Base-by-base conservation (phyloP, 2,113 vertebrate genomes). In the Hippocampus comes region DNA sequence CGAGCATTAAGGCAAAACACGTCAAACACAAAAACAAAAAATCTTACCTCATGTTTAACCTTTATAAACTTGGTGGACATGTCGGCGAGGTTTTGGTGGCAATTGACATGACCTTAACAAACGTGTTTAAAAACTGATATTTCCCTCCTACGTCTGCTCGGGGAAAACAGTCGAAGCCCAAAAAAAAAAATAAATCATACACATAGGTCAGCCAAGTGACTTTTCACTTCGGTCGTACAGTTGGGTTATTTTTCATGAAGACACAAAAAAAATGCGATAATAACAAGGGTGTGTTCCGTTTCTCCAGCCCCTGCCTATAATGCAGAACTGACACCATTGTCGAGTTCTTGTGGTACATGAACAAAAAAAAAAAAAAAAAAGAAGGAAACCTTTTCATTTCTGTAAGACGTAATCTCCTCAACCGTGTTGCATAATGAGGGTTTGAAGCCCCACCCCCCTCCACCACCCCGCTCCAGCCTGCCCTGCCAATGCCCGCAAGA, bases 251-350 rank as follows among this genome's bases (percentile, higher is more conserved):
- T 64, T 64, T 64, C 18, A 42, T 17, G 5, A 42, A 65, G 1
- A 38, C 34, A 34, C 34, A 6, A 42, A 10, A 23, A 64, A 43
- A 12, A n/a, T 46, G 12, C 11, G 7, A 9, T 43, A 25, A 1
- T 46, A 65, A 23, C 63, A 43, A n/a, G 21, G 41, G 10, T 43
- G 41, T 43, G 64, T 66, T 66, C 23, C 48, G 43, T 66, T 66
- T 27, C 23, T 66, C 18, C 17, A 48, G 23, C 64, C 64, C 48
- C 64, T 48, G n/a, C 81, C 75, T 73, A 80, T 82, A 72, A 87
- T 76, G 83, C 80, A 82, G 78, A 86, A 82, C 83, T 68, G 70
- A 59, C 71, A 41, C 70, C 77, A 75, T 80, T 89, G 78, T 73
- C 80, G 76, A 70, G 73, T 84, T 84, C 77, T 68, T 72, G 76